Percentiles rank a stretch among this genome's conserved stretches.
These are phyloP conservation scores for Acipenser oxyrinchus DNA, from an alignment of 2,797 vertebrate species.

Conservation along the genomic window DNA sequence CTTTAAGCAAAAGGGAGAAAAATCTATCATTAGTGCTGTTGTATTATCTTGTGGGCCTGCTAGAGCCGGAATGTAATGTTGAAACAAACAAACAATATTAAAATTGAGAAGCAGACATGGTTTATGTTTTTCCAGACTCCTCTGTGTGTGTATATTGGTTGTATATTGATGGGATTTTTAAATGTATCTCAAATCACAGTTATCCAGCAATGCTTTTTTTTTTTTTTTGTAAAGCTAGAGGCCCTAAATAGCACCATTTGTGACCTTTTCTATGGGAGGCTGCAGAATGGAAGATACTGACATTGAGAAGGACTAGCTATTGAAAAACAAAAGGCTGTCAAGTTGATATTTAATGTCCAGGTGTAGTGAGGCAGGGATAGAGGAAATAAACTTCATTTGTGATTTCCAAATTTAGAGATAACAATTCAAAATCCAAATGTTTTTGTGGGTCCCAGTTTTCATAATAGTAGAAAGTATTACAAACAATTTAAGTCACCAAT, in stretches of 20 bases:
- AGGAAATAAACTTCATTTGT: too few species aligned
- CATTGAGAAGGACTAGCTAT: too few species aligned
- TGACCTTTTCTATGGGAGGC: slow-evolving; percentile 25
- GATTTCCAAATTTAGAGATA: too few species aligned
- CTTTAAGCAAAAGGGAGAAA: slow-evolving; percentile 53
- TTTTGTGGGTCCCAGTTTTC: too few species aligned
- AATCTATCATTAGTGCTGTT: slow-evolving; percentile 56
- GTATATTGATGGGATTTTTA: slow-evolving; percentile 46
- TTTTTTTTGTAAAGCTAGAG: slow-evolving; percentile 40
- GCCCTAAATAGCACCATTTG: slow-evolving; percentile 35
- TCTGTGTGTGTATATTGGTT: slow-evolving; percentile 36
- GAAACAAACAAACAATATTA: slow-evolving; percentile 13
- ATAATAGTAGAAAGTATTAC: too few species aligned
- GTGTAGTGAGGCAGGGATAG: too few species aligned
- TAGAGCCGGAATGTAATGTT: slow-evolving; percentile 59
- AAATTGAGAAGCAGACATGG: slow-evolving; percentile 35
- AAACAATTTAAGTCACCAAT: too few species aligned
- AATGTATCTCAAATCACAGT: slow-evolving; percentile 40
- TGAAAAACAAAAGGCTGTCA: too few species aligned
- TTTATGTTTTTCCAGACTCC: slow-evolving; percentile 20
- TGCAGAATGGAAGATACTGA: slow-evolving; percentile 10
- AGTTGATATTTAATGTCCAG: too few species aligned
- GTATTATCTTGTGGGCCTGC: slow-evolving; percentile 39
- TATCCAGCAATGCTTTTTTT: slow-evolving; percentile 33
- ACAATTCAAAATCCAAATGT: too few species aligned